These are phyloP conservation scores for Coptodon bakossiorum DNA, from an alignment of 2,113 vertebrate species.

Conservation along the genomic window DNA sequence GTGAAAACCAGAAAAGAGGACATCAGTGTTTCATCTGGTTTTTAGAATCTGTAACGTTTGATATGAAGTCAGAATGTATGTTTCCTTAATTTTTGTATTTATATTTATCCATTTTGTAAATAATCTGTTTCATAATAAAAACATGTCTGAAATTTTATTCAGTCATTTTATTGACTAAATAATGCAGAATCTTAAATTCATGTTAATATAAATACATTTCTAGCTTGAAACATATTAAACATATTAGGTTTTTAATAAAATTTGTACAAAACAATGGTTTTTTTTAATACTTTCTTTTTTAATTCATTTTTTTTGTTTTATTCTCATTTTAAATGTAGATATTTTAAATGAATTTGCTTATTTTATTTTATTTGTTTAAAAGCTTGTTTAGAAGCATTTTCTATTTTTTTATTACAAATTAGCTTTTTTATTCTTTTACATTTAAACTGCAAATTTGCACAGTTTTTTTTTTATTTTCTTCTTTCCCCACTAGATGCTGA, in stretches of 20 bases:
- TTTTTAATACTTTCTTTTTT: background rate
- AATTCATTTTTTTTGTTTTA: background rate
- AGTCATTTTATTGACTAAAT: background rate
- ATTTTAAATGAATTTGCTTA: background rate
- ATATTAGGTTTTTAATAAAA: background rate
- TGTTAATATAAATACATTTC: background rate
- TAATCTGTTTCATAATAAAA: background rate
- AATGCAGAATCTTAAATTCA: background rate
- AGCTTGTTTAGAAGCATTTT: background rate
- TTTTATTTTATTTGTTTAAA: background rate
- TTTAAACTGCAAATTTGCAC: background rate
- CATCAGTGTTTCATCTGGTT: background rate
- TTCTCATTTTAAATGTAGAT: background rate
- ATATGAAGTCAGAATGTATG: background rate
- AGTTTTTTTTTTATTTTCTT: background rate
- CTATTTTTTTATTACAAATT: background rate
- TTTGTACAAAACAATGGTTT: background rate
- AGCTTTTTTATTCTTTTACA: background rate
- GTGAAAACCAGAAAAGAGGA: background rate
- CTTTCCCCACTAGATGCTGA: background rate
- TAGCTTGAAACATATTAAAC: background rate
- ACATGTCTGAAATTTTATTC: background rate
- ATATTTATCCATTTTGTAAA: background rate
- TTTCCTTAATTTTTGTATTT: background rate
- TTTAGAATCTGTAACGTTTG: background rate